A percentile compares a stretch with the other conserved stretches of the same genome.
Evolutionary conservation across 1,140 invertebrate species (phyloP).

Genomic region (Ostrea edulis): DNA sequence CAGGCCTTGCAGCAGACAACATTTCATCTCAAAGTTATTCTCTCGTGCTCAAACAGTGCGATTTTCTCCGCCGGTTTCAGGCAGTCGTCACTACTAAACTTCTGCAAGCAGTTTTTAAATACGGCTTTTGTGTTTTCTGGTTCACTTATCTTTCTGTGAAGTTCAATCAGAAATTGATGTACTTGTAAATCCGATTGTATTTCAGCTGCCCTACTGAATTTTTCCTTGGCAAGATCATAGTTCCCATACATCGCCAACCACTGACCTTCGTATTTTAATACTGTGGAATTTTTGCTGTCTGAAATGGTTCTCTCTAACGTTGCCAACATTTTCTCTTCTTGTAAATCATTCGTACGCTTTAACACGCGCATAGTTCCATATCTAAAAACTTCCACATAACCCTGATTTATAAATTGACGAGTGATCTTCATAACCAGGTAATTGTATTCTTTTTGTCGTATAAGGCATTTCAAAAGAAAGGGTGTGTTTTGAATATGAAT

Average conservation of each 20-base stretch:
- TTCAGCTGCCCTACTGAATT: constrained; percentile 54
- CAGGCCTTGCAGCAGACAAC: too few relatives aligned
- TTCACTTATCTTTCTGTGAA: constrained; percentile 6
- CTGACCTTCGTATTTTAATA: constrained; percentile 70
- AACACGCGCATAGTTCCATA: constrained; percentile 62
- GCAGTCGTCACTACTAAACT: background rate
- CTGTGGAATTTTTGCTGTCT: constrained; percentile 65
- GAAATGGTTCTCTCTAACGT: constrained; percentile 53
- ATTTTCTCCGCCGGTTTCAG: background rate
- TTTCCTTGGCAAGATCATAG: constrained; percentile 60
- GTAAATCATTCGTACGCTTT: constrained; percentile 53
- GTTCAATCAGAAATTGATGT: constrained; percentile 18
- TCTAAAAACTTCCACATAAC: constrained; percentile 67
- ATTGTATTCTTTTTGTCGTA: constrained; percentile 72
- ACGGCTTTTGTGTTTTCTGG: background rate
- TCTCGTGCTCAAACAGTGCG: background rate
- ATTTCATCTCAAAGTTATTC: background rate
- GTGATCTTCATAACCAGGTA: constrained; percentile 67
- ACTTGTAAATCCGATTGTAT: constrained; percentile 42
- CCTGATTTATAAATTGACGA: constrained; percentile 60
- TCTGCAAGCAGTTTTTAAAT: background rate
- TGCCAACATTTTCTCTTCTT: constrained; percentile 54
- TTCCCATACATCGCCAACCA: constrained; percentile 62
- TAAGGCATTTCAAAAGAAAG: constrained; percentile 67
- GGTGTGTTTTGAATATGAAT: constrained; percentile 65